A percentile compares a stretch with the other conserved stretches of the same genome.
phyloP scores from a whole-genome alignment of 2,797 vertebrate species.

The Sarcoramphus papa region DNA sequence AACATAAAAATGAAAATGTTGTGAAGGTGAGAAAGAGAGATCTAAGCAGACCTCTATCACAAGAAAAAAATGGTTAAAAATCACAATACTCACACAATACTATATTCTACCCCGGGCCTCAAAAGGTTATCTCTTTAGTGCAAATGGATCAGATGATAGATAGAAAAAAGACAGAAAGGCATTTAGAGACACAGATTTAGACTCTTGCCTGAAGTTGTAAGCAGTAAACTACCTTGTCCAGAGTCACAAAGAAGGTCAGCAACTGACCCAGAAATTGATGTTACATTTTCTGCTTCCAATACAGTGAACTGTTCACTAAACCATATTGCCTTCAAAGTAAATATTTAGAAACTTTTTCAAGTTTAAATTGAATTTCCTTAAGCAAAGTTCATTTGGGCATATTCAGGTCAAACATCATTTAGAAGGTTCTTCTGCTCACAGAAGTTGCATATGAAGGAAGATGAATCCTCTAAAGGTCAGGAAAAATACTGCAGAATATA shows the following conservation, averaged over 20 bases:
- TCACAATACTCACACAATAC: fast-evolving
- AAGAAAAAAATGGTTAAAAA: neutral
- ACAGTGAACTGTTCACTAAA: neutral
- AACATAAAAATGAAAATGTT: neutral
- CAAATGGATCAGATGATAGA: neutral
- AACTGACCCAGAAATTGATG: neutral
- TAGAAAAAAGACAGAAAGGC: neutral
- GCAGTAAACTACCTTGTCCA: neutral
- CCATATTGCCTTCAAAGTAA: neutral
- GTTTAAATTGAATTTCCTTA: constrained; percentile 1
- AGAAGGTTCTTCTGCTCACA: neutral
- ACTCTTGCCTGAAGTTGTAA: neutral
- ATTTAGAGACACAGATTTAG: neutral
- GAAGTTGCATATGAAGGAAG: neutral
- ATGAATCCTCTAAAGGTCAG: neutral
- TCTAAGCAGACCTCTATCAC: neutral
- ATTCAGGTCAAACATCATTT: neutral
- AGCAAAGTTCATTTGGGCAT: neutral
- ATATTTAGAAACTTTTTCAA: neutral
- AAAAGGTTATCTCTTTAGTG: neutral
- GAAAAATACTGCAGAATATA: neutral
- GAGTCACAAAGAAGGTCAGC: neutral
- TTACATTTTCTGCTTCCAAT: neutral
- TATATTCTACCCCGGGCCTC: neutral
- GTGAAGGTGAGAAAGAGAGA: neutral